Base-by-base conservation (phyloP, 2,113 vertebrate species). In the Lipotes vexillifer region DNA sequence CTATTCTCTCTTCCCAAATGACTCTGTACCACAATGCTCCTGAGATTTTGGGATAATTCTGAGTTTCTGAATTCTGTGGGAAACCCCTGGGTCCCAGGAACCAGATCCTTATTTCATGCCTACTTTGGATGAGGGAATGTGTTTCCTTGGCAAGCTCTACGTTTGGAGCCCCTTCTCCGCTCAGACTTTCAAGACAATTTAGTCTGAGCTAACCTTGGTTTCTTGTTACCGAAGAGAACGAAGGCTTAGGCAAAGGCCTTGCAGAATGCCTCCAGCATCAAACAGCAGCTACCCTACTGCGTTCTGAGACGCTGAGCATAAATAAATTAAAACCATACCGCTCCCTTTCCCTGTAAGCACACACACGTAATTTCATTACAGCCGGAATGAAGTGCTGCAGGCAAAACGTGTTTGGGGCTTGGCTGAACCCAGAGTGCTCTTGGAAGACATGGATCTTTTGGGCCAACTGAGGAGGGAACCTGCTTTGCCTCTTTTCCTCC, bases 301-400 rank as follows among this genome's bases (percentile, higher is more conserved):
- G n/a, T 94, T 57, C 74, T 36, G 91, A 87, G 71, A 52, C 59
- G 41, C 94, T 12, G 86, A 87, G 75, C 6, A 1, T 41, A 57
- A 84, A 84, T 49, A 96, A 97, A 97, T 97, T 72, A 96, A 84
- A 97, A 94, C 94, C 96, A 96, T 90, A 44, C 90, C 4, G 2
- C 94, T 87, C 88, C 49, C 38, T 92, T 38, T 41, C 94, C 81
- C 81, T 78, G 63, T 27, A 49, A 89, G 96, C 49, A 8, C 96
- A 87, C 92, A 72, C 89, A 6, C 38, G 3, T 94, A 85, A 97
- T 97, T 94, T 88, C 94, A 94, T 96, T 97, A 96, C 9, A 29
- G 88, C 44, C 33, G n/a, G 94, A 90, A 94, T 93, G 89, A 65
- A 85, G 89, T 12, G 90, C 86, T 91, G 66, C 55, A 44, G 92